Conservation (phyloP, 2,797 vertebrate species). For the Eulemur rubriventer region DNA sequence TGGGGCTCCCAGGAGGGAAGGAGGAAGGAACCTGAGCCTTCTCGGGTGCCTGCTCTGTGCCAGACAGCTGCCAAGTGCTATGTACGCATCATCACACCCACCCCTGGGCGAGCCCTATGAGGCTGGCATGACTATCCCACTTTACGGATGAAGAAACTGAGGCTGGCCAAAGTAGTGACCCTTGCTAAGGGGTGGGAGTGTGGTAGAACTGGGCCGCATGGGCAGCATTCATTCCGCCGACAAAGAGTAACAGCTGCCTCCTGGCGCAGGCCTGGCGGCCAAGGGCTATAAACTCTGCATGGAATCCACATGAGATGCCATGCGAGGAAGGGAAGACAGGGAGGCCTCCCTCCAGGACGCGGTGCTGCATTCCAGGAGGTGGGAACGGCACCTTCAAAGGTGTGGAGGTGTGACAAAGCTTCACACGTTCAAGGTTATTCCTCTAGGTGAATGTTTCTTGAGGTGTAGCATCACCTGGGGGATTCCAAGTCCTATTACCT, state of each 20-base stretch:
- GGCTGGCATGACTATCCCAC: not conserved
- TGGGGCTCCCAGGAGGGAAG: not conserved
- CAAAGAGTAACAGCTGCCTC: not conserved
- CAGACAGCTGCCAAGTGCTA: not conserved
- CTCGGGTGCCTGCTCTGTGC: not conserved
- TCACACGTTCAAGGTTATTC: not conserved
- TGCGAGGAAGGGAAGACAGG: too few relatives aligned
- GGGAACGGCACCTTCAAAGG: not conserved
- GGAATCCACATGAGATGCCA: not conserved
- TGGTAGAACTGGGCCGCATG: not conserved
- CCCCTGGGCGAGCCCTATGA: fast-evolving
- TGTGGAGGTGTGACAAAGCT: not conserved
- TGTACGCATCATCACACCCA: not conserved
- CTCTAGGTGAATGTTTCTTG: not conserved
- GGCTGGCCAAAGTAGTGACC: too few relatives aligned
- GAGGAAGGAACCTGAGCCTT: not conserved
- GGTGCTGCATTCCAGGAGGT: fast-evolving
- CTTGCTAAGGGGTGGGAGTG: not conserved
- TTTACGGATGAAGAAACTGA: not conserved
- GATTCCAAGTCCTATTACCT: not conserved
- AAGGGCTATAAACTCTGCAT: not conserved
- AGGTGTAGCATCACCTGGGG: not conserved
- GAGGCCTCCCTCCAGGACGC: not conserved
- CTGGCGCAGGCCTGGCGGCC: not conserved
- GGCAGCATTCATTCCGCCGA: not conserved